phyloP scores from a whole-genome alignment of 2,113 vertebrate genomes.

The Lepidothrix coronata region DNA sequence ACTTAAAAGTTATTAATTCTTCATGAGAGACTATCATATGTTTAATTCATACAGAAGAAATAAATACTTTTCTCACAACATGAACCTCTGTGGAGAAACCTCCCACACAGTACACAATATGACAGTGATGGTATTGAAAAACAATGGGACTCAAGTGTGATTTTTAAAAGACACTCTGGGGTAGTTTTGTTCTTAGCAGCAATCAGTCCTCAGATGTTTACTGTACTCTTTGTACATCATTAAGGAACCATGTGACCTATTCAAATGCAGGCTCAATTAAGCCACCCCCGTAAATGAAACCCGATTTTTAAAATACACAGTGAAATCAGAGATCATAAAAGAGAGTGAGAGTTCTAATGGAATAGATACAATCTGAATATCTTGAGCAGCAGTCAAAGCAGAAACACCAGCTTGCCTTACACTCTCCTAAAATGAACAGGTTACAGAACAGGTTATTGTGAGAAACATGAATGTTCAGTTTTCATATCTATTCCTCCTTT shows the following conservation, averaged over 20 bases:
- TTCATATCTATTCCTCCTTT: background rate
- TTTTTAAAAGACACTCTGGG: slow-evolving; percentile 24
- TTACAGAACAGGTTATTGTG: background rate
- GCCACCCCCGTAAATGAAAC: background rate
- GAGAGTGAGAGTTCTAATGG: background rate
- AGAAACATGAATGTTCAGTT: background rate
- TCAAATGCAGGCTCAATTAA: slow-evolving; percentile 21
- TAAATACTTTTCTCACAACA: background rate
- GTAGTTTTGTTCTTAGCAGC: slow-evolving; percentile 25
- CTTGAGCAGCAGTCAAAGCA: background rate
- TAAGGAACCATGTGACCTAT: slow-evolving; percentile 18
- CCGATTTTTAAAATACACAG: slow-evolving; percentile 7
- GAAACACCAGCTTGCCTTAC: background rate
- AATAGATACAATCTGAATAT: background rate
- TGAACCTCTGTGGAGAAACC: background rate
- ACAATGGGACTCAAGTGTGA: background rate
- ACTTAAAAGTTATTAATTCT: too few relatives aligned
- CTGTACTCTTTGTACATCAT: slow-evolving; percentile 12
- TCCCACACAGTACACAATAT: background rate
- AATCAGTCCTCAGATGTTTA: slow-evolving; percentile 33
- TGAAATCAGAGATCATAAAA: slow-evolving; percentile 24
- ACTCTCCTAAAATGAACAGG: background rate
- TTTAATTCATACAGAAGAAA: slow-evolving; percentile 48
- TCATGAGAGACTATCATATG: background rate
- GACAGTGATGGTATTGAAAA: background rate